phyloP scores from a whole-genome alignment of 2,113 vertebrate genomes.

The Chionodraco myersi region DNA sequence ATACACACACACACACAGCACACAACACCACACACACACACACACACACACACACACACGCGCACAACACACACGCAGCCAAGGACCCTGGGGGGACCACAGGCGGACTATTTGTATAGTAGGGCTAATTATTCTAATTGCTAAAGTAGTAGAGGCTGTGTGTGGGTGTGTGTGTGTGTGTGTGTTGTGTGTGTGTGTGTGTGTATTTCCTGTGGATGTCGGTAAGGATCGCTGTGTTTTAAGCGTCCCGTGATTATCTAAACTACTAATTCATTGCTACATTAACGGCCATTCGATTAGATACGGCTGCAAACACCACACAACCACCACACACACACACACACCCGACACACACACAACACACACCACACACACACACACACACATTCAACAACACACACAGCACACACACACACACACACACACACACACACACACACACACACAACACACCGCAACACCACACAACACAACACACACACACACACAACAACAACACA shows the following conservation, averaged over 20 bases:
- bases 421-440: conserved; percentile 29
- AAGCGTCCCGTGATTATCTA: conserved; percentile 87
- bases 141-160: conserved; percentile 76
- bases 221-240: conserved; percentile 85
- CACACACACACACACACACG: conserved; percentile 27
- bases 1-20: neutral
- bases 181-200: conserved; percentile 51
- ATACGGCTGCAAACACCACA: conserved; percentile 75
- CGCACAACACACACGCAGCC: no score
- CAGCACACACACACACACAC: no score
- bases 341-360: conserved; percentile 27
- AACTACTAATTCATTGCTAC: conserved; percentile 88
- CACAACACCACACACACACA: conserved; percentile 30
- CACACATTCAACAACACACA: no score
- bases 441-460: no score
- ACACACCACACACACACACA: conserved; percentile 15
- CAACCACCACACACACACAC: conserved; percentile 31
- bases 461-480: no score
- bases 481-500: conserved; percentile 14
- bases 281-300: conserved; percentile 87
- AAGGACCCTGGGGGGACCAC: no score
- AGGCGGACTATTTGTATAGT: conserved; percentile 82
- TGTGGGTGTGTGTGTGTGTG: conserved; percentile 8
- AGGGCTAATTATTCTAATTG: conserved; percentile 83
- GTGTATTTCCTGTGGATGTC: conserved; percentile 56